These are phyloP conservation scores for Orthosia cruda DNA, from an alignment of 2,888 invertebrate species.

Conservation along the genomic window DNA sequence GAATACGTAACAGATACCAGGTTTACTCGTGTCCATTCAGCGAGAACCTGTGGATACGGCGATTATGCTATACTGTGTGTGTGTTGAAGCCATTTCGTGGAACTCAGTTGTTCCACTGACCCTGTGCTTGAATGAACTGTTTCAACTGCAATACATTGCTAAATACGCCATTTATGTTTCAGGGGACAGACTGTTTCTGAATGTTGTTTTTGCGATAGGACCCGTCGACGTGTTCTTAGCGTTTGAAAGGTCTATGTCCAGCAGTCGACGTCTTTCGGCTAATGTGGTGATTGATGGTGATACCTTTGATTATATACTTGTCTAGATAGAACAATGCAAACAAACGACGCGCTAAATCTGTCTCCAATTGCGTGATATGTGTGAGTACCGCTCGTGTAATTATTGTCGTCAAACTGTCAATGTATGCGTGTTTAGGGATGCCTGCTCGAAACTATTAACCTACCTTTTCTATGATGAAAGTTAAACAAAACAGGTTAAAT, in stretches of 20 bases:
- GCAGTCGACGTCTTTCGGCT: background rate
- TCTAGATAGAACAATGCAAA: too few species aligned
- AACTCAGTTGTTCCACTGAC: background rate
- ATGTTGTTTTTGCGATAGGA: background rate
- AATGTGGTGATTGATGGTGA: background rate
- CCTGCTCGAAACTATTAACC: too few species aligned
- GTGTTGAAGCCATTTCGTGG: background rate
- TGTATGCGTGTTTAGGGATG: too few species aligned
- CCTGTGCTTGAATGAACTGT: too few species aligned
- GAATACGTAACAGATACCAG: background rate
- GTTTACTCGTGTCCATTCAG: background rate
- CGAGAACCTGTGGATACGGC: background rate
- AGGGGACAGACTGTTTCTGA: background rate
- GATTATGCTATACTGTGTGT: background rate
- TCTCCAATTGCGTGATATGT: too few species aligned
- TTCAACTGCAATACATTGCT: too few species aligned
- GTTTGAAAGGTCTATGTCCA: background rate
- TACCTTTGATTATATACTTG: too few species aligned
- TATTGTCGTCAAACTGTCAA: too few species aligned
- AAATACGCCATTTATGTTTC: background rate
- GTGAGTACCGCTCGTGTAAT: too few species aligned
- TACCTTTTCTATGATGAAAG: too few species aligned
- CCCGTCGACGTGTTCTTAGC: rapidly evolving
- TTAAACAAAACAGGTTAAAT: too few species aligned
- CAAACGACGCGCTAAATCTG: too few species aligned